A percentile compares a stretch with the other conserved stretches of the same genome.
phyloP scores from a whole-genome alignment of 35 echinoderm and acorn worm genomes.

The Lytechinus variegatus region DNA sequence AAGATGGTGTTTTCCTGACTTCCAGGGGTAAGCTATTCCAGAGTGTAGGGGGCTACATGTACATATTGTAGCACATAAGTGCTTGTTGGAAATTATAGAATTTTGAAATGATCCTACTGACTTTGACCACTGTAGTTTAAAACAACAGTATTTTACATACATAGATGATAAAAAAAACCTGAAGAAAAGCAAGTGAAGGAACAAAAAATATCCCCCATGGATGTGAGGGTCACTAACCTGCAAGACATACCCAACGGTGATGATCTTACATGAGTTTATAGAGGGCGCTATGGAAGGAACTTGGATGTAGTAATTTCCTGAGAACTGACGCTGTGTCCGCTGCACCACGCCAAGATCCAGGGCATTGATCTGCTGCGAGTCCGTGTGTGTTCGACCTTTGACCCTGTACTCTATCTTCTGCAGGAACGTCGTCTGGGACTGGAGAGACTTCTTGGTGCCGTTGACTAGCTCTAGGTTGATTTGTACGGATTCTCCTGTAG shows the following conservation, averaged over 20 bases:
- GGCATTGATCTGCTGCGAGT: constrained; percentile 28
- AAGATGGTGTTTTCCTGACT: too few relatives aligned
- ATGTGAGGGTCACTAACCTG: neutral
- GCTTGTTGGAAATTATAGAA: too few relatives aligned
- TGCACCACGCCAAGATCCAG: neutral
- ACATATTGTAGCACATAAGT: too few relatives aligned
- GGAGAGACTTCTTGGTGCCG: constrained; percentile 43
- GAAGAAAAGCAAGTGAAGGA: too few relatives aligned
- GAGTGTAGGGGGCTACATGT: too few relatives aligned
- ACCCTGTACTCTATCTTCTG: constrained; percentile 41
- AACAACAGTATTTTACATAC: too few relatives aligned
- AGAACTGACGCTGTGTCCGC: neutral
- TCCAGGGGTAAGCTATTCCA: too few relatives aligned
- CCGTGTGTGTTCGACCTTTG: constrained; percentile 3
- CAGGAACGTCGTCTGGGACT: constrained; percentile 14
- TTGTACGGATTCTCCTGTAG: neutral
- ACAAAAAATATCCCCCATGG: neutral
- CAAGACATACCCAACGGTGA: constrained; percentile 6
- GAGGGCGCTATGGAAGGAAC: constrained; percentile 43
- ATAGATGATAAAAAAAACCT: too few relatives aligned
- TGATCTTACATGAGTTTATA: constrained; percentile 37
- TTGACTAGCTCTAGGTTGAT: constrained; percentile 13
- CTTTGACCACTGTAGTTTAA: too few relatives aligned
- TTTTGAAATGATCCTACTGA: too few relatives aligned
- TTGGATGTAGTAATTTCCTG: constrained; percentile 26